Evolutionary conservation across 2,888 invertebrate species (phyloP), one percentile per base, ranked within the genome.

Genomic region (Allophyes oxyacanthae): DNA sequence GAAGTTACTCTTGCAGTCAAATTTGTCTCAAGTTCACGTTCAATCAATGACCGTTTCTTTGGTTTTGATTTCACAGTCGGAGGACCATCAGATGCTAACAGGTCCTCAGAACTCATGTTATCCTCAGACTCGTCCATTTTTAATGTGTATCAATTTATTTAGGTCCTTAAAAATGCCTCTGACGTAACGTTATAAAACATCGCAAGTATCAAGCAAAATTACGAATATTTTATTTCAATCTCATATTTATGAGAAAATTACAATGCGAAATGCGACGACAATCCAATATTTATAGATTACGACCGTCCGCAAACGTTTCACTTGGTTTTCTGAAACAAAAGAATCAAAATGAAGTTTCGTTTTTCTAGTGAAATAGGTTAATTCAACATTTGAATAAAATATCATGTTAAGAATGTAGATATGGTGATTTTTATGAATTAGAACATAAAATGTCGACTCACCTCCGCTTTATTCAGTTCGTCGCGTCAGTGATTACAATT

Each of bases 321-420:
- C 71, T 74, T 70, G 70, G 56, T 67, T 60, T 64, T 75, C 91
- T 92, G 89, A 87, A 92, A 92, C 91, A 92, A 91, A 91, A 93
- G 86, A 94, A 92, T 83, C 85, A 46, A 93, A 91, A 91, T 89
- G 84, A 92, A 93, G 93, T 94, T 94, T 85, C 82, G 82, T 77
- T 79, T 83, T 79, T 72, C 74, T 72, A 64, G 59, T 60, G 74
- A 88, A 83, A 79, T 88, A 91, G 91, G 91, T 92, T 92, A 92
- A 81, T 86, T 70, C 77, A 86, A 82, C 80, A 85, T 83, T 84
- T 79, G 59, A 73, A 69, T 61, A 70, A 79, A 84, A 81, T 78
- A 79, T 71, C 57, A 43, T 55, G 25, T 63, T 72, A 74, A 64
- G 55, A 52, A 48, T 25, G 25, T 14, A 41, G 30, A 63, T 64